phyloP scores from a whole-genome alignment of 1,140 invertebrate species.

The Caenorhabditis tropicalis region DNA sequence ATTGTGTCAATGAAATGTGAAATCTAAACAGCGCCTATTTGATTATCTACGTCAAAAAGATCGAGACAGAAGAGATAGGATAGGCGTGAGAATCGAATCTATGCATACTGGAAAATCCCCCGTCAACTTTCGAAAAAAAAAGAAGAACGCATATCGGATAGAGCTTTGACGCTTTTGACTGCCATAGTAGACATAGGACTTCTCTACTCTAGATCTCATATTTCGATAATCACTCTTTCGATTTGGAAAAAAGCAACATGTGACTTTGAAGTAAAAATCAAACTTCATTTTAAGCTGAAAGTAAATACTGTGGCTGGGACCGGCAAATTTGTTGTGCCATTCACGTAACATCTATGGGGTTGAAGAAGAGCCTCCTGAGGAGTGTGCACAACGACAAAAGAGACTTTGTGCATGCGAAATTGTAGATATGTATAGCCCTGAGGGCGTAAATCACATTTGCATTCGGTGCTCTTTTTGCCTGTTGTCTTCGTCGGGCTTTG shows the following conservation, averaged over 20 bases:
- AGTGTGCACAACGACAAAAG: conserved; percentile 30
- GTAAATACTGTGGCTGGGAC: neutral
- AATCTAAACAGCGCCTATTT: conserved; percentile 19
- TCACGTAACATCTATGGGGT: conserved; percentile 2
- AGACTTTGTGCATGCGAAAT: conserved; percentile 33
- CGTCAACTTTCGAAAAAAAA: neutral
- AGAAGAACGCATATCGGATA: neutral
- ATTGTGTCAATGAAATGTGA: conserved; percentile 7
- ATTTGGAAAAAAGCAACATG: neutral
- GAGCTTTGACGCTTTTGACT: neutral
- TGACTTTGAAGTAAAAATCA: neutral
- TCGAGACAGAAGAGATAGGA: neutral
- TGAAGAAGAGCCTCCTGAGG: neutral
- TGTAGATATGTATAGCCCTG: conserved; percentile 43
- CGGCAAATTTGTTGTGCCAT: conserved; percentile 13
- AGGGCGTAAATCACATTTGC: conserved; percentile 44
- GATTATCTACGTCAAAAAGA: conserved; percentile 36
- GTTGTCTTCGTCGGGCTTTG: neutral
- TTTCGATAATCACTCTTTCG: neutral
- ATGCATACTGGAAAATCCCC: neutral
- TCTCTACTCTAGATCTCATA: neutral
- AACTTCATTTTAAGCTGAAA: neutral
- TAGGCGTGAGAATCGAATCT: conserved; percentile 7
- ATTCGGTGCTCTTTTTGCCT: conserved; percentile 33
- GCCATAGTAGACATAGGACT: neutral